Evolutionary conservation across 2,797 vertebrate genomes (phyloP).

Genomic region (Tapirus indicus): DNA sequence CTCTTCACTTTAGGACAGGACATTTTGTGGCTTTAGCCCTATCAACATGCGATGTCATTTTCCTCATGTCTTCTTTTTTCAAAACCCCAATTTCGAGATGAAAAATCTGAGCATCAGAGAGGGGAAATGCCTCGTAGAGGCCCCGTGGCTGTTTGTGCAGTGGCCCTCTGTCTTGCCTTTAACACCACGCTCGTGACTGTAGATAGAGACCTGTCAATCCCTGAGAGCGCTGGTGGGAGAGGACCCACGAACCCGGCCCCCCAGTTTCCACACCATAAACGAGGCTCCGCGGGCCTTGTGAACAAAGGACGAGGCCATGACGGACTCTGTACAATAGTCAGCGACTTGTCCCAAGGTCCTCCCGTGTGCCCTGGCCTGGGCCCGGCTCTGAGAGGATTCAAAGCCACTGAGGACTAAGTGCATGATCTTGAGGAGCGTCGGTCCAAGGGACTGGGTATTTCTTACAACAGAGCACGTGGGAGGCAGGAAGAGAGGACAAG

Average conservation of each 20-base stretch:
- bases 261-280: not conserved
- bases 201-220: not conserved
- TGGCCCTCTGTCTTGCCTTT: not conserved
- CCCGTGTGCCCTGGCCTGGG: not conserved
- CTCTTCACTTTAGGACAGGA: not conserved
- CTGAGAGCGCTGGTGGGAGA: not conserved
- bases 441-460: not conserved
- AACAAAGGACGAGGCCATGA: not conserved
- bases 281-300: not conserved
- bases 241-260: too few species aligned
- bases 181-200: not conserved
- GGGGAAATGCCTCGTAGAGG: fast-evolving
- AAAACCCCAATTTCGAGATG: not conserved
- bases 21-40: not conserved
- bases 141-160: fast-evolving
- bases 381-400: not conserved
- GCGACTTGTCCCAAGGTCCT: fast-evolving
- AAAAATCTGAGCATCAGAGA: not conserved
- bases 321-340: fast-evolving
- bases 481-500: not conserved
- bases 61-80: not conserved
- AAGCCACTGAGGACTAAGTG: not conserved
- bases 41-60: not conserved
- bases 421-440: not conserved
- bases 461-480: not conserved